Conservation (phyloP, 2,113 vertebrate species). For the Prinia subflava region DNA sequence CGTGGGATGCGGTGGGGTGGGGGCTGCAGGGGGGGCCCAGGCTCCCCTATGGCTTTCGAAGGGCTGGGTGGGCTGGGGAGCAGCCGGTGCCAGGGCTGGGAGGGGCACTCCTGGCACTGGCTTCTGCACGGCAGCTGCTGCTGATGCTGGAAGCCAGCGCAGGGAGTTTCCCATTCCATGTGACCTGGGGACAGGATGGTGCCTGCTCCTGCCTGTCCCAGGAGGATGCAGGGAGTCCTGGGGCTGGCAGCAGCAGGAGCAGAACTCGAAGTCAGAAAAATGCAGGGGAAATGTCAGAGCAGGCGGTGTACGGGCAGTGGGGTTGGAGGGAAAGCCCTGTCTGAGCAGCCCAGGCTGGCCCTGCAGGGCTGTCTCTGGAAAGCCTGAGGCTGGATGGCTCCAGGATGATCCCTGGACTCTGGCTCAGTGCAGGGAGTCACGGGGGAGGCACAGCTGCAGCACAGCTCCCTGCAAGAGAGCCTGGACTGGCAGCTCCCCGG, state of each 20-base stretch:
- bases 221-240: neutral
- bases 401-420: accelerated
- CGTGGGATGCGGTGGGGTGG: accelerated
- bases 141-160: neutral
- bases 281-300: neutral
- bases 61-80: neutral
- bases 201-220: neutral
- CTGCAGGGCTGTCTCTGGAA: neutral
- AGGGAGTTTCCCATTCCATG: neutral
- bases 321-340: neutral
- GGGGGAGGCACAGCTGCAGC: neutral
- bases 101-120: neutral
- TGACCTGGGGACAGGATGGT: neutral
- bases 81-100: neutral
- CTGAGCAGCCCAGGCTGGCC: neutral
- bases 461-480: neutral
- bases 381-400: neutral
- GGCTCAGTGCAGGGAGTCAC: neutral
- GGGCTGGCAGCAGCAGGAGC: neutral
- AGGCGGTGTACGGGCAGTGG: accelerated
- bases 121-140: neutral
- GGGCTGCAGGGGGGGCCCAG: neutral
- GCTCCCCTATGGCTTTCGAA: conserved; percentile 44
- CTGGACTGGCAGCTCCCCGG: neutral
- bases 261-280: neutral